Evolutionary conservation across 2,888 invertebrate species (phyloP).

Genomic region (Rhimphoctona megacephalus): DNA sequence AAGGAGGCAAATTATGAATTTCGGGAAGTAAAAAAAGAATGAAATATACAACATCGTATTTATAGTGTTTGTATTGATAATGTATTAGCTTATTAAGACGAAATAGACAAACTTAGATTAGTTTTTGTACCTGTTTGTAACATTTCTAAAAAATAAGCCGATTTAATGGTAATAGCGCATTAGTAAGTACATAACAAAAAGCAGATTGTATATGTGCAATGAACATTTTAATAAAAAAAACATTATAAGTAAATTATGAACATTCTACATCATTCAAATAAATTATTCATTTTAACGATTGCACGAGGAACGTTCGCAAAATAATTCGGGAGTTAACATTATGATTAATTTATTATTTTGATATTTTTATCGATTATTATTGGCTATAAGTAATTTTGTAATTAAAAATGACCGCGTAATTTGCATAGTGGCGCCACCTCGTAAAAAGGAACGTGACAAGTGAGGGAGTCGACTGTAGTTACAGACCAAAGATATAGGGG

Average conservation of each 20-base stretch:
- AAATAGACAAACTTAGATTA: conserved; percentile 77
- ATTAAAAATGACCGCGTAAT: conserved; percentile 13
- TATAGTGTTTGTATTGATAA: conserved; percentile 67
- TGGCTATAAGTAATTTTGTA: background rate
- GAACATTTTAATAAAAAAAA: conserved; percentile 80
- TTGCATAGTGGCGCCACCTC: conserved; percentile 18
- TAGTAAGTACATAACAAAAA: conserved; percentile 73
- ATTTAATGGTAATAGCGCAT: conserved; percentile 73
- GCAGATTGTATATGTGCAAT: conserved; percentile 81
- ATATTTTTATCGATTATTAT: background rate
- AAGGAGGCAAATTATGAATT: conserved; percentile 63
- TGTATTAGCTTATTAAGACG: conserved; percentile 65
- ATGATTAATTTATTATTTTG: background rate
- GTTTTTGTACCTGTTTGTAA: conserved; percentile 84
- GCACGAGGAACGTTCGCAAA: background rate
- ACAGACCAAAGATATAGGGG: too few species aligned
- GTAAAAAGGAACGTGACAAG: too few species aligned
- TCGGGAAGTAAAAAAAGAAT: conserved; percentile 18
- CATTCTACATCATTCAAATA: too few species aligned
- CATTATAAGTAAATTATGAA: background rate
- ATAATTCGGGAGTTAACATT: background rate
- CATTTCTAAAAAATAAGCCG: conserved; percentile 79
- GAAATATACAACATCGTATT: conserved; percentile 54
- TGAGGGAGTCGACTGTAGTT: too few species aligned
- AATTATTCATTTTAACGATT: background rate